phyloP scores from a whole-genome alignment of 2,888 invertebrate species.

The Melitaea athalia region DNA sequence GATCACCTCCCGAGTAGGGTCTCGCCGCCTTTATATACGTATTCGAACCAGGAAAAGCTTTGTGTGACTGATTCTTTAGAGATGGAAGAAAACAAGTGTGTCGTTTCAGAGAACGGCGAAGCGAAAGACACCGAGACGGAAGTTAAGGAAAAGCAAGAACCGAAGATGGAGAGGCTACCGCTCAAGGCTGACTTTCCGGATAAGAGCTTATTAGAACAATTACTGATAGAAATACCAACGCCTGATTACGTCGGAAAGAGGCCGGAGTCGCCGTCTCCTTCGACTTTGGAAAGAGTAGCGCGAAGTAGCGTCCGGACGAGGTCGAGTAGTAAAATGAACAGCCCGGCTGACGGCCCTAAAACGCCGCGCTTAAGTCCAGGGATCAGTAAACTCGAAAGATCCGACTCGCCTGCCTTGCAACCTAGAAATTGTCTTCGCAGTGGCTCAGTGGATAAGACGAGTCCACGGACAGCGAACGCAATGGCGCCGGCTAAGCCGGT shows the following conservation, averaged over 20 bases:
- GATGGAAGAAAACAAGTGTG: conserved; percentile 45
- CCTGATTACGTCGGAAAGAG: conserved; percentile 79
- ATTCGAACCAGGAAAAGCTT: conserved; percentile 87
- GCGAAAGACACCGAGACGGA: conserved; percentile 45
- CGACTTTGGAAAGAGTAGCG: conserved; percentile 70
- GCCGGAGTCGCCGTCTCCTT: conserved; percentile 74
- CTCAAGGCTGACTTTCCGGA: conserved; percentile 77
- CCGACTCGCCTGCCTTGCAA: conserved; percentile 66
- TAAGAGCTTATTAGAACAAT: conserved; percentile 87
- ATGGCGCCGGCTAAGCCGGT: conserved; percentile 46
- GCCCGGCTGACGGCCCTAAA: conserved; percentile 82
- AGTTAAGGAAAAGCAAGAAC: conserved; percentile 47
- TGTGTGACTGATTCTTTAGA: conserved; percentile 69
- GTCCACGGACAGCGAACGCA: conserved; percentile 51
- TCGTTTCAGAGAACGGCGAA: conserved; percentile 60
- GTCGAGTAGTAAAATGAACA: conserved; percentile 86
- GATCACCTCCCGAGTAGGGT: conserved; percentile 87
- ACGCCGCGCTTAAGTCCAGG: conserved; percentile 76
- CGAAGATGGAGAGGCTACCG: conserved; percentile 64
- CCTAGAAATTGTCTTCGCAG: conserved; percentile 62
- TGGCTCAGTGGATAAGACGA: conserved; percentile 67
- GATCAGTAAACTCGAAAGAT: conserved; percentile 54
- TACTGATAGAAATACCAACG: conserved; percentile 92
- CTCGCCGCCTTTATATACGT: conserved; percentile 89
- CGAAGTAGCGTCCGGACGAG: conserved; percentile 84